phyloP scores from a whole-genome alignment of 2,888 invertebrate species.

The Tetragnatha montana region DNA sequence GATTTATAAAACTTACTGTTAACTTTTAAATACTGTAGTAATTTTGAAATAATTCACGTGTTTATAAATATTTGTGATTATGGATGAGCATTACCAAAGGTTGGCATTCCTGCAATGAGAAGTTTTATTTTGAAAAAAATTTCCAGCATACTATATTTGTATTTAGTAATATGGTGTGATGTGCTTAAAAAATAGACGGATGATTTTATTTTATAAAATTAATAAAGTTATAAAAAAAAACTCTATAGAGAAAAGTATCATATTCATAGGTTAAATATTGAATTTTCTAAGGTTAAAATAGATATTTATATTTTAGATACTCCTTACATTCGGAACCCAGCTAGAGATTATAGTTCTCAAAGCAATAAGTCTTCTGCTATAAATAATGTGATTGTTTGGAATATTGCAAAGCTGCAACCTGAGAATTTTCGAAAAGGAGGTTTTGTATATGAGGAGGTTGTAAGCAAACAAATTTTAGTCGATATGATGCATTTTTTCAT shows the following conservation, averaged over 20 bases:
- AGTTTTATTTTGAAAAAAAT: no score
- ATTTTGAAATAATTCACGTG: neutral
- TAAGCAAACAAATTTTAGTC: constrained; percentile 6
- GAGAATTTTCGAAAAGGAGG: constrained; percentile 27
- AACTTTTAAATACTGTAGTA: neutral
- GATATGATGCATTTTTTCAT: constrained; percentile 13
- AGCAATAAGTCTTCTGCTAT: neutral
- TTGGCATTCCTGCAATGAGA: no score
- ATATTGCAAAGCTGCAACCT: neutral
- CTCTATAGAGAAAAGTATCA: neutral
- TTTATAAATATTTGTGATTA: neutral
- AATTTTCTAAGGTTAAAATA: neutral
- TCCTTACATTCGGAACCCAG: constrained; percentile 18
- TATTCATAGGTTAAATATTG: no score
- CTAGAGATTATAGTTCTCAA: constrained; percentile 3
- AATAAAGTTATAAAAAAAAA: neutral
- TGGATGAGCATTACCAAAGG: no score
- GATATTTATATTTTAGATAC: constrained; percentile 9
- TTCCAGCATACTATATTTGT: no score
- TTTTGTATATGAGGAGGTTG: constrained; percentile 17
- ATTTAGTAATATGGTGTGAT: no score
- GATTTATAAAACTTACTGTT: neutral
- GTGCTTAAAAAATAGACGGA: no score
- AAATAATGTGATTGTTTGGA: constrained; percentile 36
- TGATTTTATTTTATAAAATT: neutral